A percentile compares a stretch with the other conserved stretches of the same genome.
Conservation (phyloP, 2,797 vertebrate genomes). For the Nyctibius grandis region DNA sequence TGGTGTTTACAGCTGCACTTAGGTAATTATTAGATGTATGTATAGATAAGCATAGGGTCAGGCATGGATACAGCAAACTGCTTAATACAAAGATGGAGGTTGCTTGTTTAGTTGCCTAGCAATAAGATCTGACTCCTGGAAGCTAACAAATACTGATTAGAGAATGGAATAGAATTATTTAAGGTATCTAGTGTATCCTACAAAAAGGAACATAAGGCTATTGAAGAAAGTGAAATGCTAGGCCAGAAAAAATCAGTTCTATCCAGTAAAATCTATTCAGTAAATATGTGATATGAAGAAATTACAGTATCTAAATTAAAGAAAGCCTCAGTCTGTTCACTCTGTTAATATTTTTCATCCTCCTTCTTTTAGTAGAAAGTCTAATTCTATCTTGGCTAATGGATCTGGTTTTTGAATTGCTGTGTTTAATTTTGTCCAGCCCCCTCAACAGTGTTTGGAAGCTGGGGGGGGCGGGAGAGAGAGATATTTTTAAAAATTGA, state of each 20-base stretch:
- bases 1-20: not conserved
- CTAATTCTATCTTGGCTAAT: not conserved
- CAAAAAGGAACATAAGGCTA: not conserved
- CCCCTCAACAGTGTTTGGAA: not conserved
- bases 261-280: not conserved
- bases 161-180: conserved; percentile 13
- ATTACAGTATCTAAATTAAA: not conserved
- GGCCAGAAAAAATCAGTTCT: not conserved
- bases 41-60: not conserved
- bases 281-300: not conserved
- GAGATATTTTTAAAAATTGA: not conserved
- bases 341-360: not conserved
- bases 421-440: not conserved
- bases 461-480: no score
- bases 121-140: conserved; percentile 24
- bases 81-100: not conserved
- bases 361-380: not conserved
- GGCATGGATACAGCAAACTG: not conserved
- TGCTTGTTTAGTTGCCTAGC: conserved; percentile 60
- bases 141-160: conserved; percentile 17
- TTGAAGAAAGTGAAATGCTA: not conserved
- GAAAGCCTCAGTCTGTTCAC: not conserved
- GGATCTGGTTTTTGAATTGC: not conserved
- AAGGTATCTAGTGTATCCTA: not conserved
- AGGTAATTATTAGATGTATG: not conserved